Conservation (phyloP, 2,888 invertebrate genomes). For the Fragum fragum region DNA sequence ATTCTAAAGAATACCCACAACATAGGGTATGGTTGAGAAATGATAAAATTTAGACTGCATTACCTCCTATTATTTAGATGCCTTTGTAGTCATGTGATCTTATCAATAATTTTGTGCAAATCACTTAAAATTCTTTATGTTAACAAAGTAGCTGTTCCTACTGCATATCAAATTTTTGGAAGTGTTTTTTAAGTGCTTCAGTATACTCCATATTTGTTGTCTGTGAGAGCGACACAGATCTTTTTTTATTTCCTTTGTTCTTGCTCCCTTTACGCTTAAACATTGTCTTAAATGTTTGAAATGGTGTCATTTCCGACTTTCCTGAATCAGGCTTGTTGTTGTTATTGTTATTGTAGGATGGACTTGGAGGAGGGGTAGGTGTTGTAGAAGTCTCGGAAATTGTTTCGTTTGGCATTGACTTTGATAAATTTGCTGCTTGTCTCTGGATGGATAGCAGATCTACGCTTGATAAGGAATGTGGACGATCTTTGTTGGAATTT, state of each 20-base stretch:
- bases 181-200: constrained; percentile 79
- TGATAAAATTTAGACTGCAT: too few relatives aligned
- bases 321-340: constrained; percentile 40
- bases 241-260: constrained; percentile 76
- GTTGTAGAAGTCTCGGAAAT: constrained; percentile 29
- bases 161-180: constrained; percentile 80
- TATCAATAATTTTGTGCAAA: too few relatives aligned
- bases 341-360: constrained; percentile 42
- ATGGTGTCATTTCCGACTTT: constrained; percentile 74
- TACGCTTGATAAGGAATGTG: constrained; percentile 78
- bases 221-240: constrained; percentile 76
- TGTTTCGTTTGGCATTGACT: constrained; percentile 36
- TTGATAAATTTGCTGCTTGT: constrained; percentile 56
- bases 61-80: too few relatives aligned
- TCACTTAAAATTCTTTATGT: too few relatives aligned
- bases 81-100: too few relatives aligned
- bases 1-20: too few relatives aligned
- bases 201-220: constrained; percentile 73
- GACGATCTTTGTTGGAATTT: constrained; percentile 71
- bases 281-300: constrained; percentile 81
- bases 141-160: constrained; percentile 17
- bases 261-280: constrained; percentile 82
- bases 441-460: constrained; percentile 67
- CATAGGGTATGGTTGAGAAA: too few relatives aligned
- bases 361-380: constrained; percentile 58